Evolutionary conservation across 2,797 vertebrate species (phyloP), one percentile per base, ranked within the genome.

Genomic region (Eidolon dupreanum): DNA sequence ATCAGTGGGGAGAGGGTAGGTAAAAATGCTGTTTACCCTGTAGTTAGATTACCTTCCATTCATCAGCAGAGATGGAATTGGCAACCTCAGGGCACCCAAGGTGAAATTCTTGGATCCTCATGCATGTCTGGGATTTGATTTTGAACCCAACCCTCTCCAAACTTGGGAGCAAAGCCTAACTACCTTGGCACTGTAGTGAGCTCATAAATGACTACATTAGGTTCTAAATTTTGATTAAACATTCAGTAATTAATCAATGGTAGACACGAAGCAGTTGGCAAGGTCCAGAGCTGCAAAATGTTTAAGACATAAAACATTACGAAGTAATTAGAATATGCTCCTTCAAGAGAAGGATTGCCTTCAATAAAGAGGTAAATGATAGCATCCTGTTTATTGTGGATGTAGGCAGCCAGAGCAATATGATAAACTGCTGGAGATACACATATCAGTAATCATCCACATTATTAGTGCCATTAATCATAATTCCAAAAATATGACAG

Each of bases 391-490:
- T 99, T 99, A 99, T 99, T 99, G 98, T 98, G 98, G 98, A 99
- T 97, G 98, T 98, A 99, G 99, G 98, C 98, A 98, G 98, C 98
- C 98, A 98, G 99, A 98, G 98, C 98, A 98, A 99, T 98, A 98
- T 99, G 99, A 99, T 99, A 99, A 99, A 99, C 99, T 99, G 99
- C 99, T 98, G 98, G 99, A 99, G 98, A 99, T 98, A 98, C 98
- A 98, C 98, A 98, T 98, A 98, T 98, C 99, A 99, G 99, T 99
- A 99, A 99, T 99, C 99, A 99, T 99, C 98, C 94, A 97, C 98
- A 98, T 99, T 99, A 99, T 99, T 99, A 99, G 99, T 98, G 98
- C 98, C 98, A 98, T 99, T 99, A 99, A 99, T 99, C 99, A 99
- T 99, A 98, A 99, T 99, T 99, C 98, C 98, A 99, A 98, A 99